Evolutionary conservation across 1,140 invertebrate genomes (phyloP).

Genomic region (Nautilus pompilius): DNA sequence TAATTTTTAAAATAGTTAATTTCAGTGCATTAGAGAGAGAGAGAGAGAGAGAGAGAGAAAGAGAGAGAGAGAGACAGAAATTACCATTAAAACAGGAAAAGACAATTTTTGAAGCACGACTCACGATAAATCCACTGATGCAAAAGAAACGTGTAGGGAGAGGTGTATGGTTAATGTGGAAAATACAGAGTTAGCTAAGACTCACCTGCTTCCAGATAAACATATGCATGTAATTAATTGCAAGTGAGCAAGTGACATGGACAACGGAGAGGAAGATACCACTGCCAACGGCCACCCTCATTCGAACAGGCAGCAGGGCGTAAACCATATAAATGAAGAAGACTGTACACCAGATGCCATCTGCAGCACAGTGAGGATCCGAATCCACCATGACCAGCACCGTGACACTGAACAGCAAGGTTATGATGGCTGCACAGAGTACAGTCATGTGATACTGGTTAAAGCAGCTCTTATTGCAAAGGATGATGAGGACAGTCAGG

Average conservation of each 20-base stretch:
- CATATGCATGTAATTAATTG: conserved; percentile 33
- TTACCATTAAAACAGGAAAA: too few relatives aligned
- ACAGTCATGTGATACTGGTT: conserved; percentile 82
- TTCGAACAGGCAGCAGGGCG: conserved; percentile 74
- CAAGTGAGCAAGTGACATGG: conserved; percentile 62
- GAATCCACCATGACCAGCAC: conserved; percentile 57
- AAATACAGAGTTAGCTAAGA: too few relatives aligned
- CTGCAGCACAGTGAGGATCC: conserved; percentile 46
- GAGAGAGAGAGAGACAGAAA: too few relatives aligned
- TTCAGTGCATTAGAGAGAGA: too few relatives aligned
- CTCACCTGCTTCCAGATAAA: conserved; percentile 54
- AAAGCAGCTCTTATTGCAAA: conserved; percentile 76
- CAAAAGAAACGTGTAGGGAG: neutral
- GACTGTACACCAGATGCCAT: conserved; percentile 68
- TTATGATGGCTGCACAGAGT: conserved; percentile 75
- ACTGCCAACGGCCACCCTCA: conserved; percentile 73
- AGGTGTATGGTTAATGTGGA: too few relatives aligned
- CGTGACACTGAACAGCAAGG: conserved; percentile 69
- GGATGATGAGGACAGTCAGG: conserved; percentile 67
- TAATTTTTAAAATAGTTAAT: too few relatives aligned
- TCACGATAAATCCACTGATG: neutral
- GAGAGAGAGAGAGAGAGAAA: too few relatives aligned
- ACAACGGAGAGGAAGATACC: conserved; percentile 65
- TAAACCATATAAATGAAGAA: conserved; percentile 87
- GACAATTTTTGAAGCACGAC: too few relatives aligned